These are phyloP conservation scores for Strigamia maritima DNA, from an alignment of 2,888 invertebrate genomes.

Conservation along the genomic window DNA sequence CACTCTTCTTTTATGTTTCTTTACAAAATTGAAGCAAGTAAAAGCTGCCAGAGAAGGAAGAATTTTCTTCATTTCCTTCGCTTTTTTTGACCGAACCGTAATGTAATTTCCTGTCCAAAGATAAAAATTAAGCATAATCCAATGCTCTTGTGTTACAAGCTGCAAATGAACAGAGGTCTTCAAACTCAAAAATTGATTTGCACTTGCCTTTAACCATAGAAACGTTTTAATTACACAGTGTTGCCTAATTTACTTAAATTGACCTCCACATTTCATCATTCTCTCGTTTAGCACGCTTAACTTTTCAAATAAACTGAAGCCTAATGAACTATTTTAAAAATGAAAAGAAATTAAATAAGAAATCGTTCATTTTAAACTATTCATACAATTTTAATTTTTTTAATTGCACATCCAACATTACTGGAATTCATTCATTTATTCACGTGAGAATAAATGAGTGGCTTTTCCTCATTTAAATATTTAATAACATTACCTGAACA, in stretches of 20 bases:
- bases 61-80: constrained; percentile 28
- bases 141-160: background rate
- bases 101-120: constrained; percentile 9
- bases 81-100: background rate
- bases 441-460: background rate
- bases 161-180: constrained; percentile 9
- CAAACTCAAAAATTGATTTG: constrained; percentile 5
- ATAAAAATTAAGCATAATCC: constrained; percentile 18
- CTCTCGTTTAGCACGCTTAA: background rate
- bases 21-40: constrained; percentile 30
- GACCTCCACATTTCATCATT: background rate
- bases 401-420: background rate
- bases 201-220: background rate
- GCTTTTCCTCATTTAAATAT: background rate
- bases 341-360: no score
- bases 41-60: constrained; percentile 31
- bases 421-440: background rate
- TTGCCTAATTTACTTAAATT: background rate
- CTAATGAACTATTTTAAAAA: no score
- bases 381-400: background rate
- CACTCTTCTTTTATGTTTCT: constrained; percentile 24
- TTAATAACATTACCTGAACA: background rate
- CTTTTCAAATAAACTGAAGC: background rate
- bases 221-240: constrained; percentile 15
- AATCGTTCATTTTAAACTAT: background rate